Evolutionary conservation across 2,888 invertebrate species (phyloP).

Genomic region (Alentia gelatinosa): DNA sequence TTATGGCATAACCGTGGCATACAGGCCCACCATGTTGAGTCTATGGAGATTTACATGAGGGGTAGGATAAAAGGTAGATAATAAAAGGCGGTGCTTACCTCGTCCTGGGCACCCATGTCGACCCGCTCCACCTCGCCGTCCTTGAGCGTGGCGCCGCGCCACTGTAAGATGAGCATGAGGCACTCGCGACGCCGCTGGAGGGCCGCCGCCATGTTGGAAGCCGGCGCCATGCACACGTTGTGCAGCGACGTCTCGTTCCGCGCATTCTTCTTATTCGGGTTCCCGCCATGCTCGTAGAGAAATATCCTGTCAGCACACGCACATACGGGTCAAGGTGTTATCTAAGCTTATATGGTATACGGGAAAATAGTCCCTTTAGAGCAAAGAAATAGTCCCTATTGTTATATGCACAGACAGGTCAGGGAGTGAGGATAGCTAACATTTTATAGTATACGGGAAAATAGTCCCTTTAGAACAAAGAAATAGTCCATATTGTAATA

Average conservation of each 20-base stretch:
- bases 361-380: too few relatives aligned
- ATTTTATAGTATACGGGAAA: too few relatives aligned
- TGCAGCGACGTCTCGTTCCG: constrained; percentile 85
- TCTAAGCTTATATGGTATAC: too few relatives aligned
- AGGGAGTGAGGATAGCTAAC: too few relatives aligned
- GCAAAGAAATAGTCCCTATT: too few relatives aligned
- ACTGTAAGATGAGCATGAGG: constrained; percentile 84
- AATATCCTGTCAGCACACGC: constrained; percentile 85
- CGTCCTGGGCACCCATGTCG: constrained; percentile 84
- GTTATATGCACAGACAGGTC: too few relatives aligned
- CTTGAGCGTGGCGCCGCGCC: constrained; percentile 83
- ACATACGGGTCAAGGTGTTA: too few relatives aligned
- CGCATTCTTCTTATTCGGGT: constrained; percentile 86
- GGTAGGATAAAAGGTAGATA: not conserved
- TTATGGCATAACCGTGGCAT: too few relatives aligned
- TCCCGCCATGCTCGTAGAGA: constrained; percentile 85
- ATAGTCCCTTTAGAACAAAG: too few relatives aligned
- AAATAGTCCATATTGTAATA: too few relatives aligned
- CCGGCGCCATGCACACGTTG: constrained; percentile 82
- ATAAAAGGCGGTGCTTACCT: constrained; percentile 79
- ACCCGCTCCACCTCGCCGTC: constrained; percentile 84
- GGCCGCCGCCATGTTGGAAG: constrained; percentile 56
- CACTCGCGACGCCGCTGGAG: constrained; percentile 83
- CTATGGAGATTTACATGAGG: too few relatives aligned
- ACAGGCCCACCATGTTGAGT: too few relatives aligned